phyloP scores from a whole-genome alignment of 1,140 invertebrate species.

The Pachyrhynchus sulphureomaculatus region DNA sequence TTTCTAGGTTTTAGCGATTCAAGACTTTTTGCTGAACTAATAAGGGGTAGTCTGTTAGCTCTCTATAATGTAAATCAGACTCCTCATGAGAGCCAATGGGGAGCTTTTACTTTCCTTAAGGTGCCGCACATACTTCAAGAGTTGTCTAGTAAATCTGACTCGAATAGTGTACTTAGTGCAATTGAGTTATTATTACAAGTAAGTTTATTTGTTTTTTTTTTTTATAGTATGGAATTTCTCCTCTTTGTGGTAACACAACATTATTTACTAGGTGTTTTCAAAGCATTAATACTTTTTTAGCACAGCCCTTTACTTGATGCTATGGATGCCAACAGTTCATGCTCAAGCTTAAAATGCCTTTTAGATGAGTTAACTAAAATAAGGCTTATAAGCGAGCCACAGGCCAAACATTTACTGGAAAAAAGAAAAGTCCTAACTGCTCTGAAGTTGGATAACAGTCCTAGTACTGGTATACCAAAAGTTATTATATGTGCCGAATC shows the following conservation, averaged over 20 bases:
- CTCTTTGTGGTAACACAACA: too few species aligned
- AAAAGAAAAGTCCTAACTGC: conserved; percentile 58
- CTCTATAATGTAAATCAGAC: conserved; percentile 76
- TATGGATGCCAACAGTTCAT: conserved; percentile 84
- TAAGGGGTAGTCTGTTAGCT: conserved; percentile 86
- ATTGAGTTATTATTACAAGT: conserved; percentile 76
- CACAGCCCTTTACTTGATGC: conserved; percentile 83
- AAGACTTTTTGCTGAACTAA: conserved; percentile 83
- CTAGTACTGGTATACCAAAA: conserved; percentile 63
- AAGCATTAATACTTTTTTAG: background rate
- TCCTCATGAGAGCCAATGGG: conserved; percentile 82
- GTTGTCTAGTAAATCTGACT: conserved; percentile 58
- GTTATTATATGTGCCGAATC: conserved; percentile 86
- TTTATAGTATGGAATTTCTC: too few species aligned
- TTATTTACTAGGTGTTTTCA: too few species aligned
- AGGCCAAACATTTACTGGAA: conserved; percentile 69
- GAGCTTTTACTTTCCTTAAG: conserved; percentile 90
- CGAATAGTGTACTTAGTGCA: conserved; percentile 64
- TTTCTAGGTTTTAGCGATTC: conserved; percentile 53
- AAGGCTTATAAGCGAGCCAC: conserved; percentile 76
- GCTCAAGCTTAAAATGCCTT: conserved; percentile 82
- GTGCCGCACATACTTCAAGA: conserved; percentile 78
- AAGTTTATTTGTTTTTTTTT: background rate
- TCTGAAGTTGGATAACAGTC: conserved; percentile 42
- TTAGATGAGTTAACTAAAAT: conserved; percentile 79